These are phyloP conservation scores for Lepus oiostolus DNA, from an alignment of 2,797 vertebrate species.

Conservation along the genomic window DNA sequence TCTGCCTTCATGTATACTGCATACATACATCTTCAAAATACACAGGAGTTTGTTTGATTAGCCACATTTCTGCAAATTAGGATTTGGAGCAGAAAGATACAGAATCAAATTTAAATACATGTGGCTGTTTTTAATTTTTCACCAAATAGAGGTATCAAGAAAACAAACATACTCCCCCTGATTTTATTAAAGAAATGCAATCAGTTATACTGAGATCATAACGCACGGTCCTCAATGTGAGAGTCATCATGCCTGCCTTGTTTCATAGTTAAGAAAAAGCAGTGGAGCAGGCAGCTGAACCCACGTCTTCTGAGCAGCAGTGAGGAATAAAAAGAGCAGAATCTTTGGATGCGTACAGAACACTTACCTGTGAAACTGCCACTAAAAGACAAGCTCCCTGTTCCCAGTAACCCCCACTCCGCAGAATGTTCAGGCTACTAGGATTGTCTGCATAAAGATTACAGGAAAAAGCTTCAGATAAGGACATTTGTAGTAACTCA, in stretches of 20 bases:
- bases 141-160: slow-evolving; percentile 18
- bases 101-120: slow-evolving; percentile 51
- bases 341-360: neutral
- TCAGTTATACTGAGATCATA: neutral
- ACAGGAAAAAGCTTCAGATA: neutral
- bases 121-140: slow-evolving; percentile 23
- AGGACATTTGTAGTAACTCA: slow-evolving; percentile 12
- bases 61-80: slow-evolving; percentile 34
- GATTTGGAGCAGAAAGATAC: neutral
- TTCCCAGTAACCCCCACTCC: neutral
- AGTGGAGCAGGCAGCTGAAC: neutral
- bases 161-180: slow-evolving; percentile 33
- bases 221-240: neutral
- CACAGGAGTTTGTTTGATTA: neutral
- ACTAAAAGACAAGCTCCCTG: neutral
- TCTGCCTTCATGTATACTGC: neutral
- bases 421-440: neutral
- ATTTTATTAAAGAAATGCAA: slow-evolving; percentile 62
- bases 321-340: neutral
- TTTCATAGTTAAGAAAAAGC: slow-evolving; percentile 15
- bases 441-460: neutral
- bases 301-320: slow-evolving; percentile 10
- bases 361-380: slow-evolving; percentile 25
- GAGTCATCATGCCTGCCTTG: neutral
- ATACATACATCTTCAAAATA: slow-evolving; percentile 15